Base-by-base conservation (phyloP, 2,113 vertebrate species). In the Microcebus murinus region DNA sequence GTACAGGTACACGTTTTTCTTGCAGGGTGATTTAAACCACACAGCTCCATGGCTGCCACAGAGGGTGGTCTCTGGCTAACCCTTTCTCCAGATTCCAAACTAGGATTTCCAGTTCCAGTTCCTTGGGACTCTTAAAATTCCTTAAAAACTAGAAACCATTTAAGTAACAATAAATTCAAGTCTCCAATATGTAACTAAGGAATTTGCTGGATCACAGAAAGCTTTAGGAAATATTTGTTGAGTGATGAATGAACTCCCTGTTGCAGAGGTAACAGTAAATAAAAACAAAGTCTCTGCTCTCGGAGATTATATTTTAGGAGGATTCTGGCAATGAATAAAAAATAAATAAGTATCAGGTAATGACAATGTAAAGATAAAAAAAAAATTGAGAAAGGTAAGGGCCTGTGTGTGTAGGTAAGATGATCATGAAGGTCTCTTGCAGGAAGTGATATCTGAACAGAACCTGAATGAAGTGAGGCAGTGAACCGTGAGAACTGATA, bases 71-170 rank as follows among this genome's bases (percentile, higher is more conserved):
- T 86, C 80, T 42, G 45, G 57, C 59, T 79, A 63, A 70, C 20
- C 31, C 68, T n/a, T 86, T 84, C 36, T 77, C 61, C 63, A 92
- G 42, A 42, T 12, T 3, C 9, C 55, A 6, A 12, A 39, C 82
- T 74, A 81, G 9, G 27, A 92, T 52, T 21, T 76, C 18, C 31
- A 79, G 9, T 39, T 65, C 17, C 55, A 76, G 57, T 61, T 91
- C 48, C 13, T 77, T 48, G 17, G 67, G 10, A 50, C 13, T 2
- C 23, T 91, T 67, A 77, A 45, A 95, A 67, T 55, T 48, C 55
- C 25, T 84, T 82, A 42, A 85, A 95, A 86, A 91, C 34, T 57
- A 80, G 45, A 18, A 89, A 70, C 31, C 11, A 90, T 36, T 71
- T 76, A 93, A 93, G 50, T 80, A 70, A 36, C 34, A 82, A 84